These are phyloP conservation scores for Odontophorus gujanensis DNA, from an alignment of 2,113 vertebrate species.

Conservation along the genomic window DNA sequence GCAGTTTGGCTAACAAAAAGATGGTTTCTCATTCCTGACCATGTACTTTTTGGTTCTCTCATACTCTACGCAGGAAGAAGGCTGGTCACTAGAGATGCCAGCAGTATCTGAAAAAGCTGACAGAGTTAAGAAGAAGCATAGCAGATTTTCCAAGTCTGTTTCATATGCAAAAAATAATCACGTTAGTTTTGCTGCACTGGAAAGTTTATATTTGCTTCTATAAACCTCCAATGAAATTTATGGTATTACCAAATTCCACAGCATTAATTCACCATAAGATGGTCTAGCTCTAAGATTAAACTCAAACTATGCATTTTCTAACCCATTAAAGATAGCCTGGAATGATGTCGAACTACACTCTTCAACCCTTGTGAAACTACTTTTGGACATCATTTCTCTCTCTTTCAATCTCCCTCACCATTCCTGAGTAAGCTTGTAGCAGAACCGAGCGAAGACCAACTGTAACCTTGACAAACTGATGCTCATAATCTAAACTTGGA, in stretches of 20 bases:
- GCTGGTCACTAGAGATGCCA: background rate
- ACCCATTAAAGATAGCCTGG: background rate
- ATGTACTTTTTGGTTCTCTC: background rate
- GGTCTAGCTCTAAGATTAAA: background rate
- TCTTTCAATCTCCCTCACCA: background rate
- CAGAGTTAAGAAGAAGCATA: background rate
- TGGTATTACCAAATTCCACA: background rate
- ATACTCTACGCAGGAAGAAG: background rate
- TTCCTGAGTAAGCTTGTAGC: background rate
- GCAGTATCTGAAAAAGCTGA: background rate
- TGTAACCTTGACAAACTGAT: background rate
- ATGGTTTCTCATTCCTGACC: background rate
- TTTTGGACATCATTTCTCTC: background rate
- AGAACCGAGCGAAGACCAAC: background rate
- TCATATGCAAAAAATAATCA: background rate
- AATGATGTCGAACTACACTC: background rate
- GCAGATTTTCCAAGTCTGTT: background rate
- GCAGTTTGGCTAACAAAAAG: background rate
- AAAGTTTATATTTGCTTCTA: background rate
- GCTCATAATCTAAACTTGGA: constrained; percentile 32
- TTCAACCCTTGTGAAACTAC: background rate
- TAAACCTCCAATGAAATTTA: background rate
- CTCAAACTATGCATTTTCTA: background rate
- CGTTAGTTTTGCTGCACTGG: background rate
- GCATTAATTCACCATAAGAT: background rate